These are phyloP conservation scores for Eubasilissa regina DNA, from an alignment of 1,140 invertebrate genomes.

Conservation along the genomic window DNA sequence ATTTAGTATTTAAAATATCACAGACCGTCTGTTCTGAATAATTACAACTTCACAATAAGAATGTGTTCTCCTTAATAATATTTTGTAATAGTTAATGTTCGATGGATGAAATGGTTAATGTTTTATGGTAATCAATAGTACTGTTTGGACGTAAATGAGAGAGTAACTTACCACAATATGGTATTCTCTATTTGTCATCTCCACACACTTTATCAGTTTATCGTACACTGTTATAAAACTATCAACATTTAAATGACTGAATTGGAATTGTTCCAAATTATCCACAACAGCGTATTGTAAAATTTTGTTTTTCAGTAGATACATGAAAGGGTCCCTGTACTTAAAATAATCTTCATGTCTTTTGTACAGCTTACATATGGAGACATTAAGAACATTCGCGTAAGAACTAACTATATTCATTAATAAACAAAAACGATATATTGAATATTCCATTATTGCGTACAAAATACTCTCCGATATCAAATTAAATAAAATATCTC, in stretches of 20 bases:
- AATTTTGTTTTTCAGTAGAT: not conserved
- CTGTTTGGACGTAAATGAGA: no score
- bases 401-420: conserved; percentile 1
- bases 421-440: conserved; percentile 1
- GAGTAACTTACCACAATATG: not conserved
- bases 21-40: no score
- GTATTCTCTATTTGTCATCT: not conserved
- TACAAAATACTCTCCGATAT: not conserved
- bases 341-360: not conserved
- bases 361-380: conserved; percentile 1
- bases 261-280: not conserved
- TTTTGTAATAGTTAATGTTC: no score
- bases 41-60: no score
- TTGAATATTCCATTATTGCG: not conserved
- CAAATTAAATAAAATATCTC: not conserved
- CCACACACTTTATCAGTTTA: not conserved
- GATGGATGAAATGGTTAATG: no score
- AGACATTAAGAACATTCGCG: not conserved
- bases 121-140: no score
- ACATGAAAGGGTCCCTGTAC: not conserved
- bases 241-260: not conserved
- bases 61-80: no score
- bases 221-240: not conserved
- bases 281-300: not conserved
- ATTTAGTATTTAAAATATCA: no score